Base-by-base conservation (phyloP, 2,888 invertebrate genomes). In the Caenorhabditis japonica region DNA sequence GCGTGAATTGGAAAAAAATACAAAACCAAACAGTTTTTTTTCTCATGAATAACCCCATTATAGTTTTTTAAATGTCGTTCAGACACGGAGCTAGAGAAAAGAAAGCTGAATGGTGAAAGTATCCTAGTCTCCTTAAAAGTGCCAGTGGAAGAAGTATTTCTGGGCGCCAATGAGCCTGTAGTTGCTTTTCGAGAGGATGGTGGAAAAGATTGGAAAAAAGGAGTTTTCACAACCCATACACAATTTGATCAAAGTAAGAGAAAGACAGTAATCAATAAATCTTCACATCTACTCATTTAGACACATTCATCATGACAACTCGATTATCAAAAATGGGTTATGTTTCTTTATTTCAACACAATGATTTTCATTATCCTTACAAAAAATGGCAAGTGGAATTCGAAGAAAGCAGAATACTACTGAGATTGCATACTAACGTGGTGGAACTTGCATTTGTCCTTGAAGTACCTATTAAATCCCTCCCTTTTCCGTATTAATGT, bases 351-450 rank as follows among this genome's bases (percentile, higher is more conserved):
- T 81, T 81, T 34, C 80, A 81, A 58, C 56, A 66, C 23, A 76
- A 69, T 17, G 80, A 81, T 55, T 81, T 79, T 56, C 80, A 81
- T 55, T 81, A 64, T 49, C 80, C 80, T 4, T 81, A 77, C 47
- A 71, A 79, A 47, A 77, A 72, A 27, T 80, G 80, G 80, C 53
- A 68, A 27, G 60, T 78, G 2, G 7, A 47, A 1, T 80, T 80
- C 41, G 62, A 59, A 10, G 53, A 75, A n/a, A 58, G 77, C 3
- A 41, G 51, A n/a, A 71, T 77, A 17, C 47, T 41, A 2, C 53
- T 75, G 44, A 59, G 61, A 36, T 39, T 80, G 12, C 80, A 80
- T 21, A 75, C 80, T 1, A 75, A 72, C 59, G 71, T 75, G 0
- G 80, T 80, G 7, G 80, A 78, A 41, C 59, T 80, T 1, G 70